Evolutionary conservation across 2,113 vertebrate genomes (phyloP).

Genomic region (Eulacestoma nigropectus): DNA sequence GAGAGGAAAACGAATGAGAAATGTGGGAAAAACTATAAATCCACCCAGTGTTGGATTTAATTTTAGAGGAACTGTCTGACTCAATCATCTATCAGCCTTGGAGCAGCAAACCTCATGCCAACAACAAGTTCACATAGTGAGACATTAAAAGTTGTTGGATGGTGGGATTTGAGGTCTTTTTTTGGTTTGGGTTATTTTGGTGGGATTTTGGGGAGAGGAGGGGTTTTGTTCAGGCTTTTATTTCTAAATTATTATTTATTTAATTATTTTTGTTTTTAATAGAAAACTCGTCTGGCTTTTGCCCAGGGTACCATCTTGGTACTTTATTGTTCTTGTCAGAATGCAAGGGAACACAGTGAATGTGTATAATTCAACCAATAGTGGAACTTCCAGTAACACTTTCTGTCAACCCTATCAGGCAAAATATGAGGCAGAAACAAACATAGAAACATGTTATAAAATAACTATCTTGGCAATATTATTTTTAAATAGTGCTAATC

Average conservation of each 20-base stretch:
- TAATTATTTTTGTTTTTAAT: neutral
- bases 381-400: neutral
- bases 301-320: neutral
- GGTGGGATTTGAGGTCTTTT: neutral
- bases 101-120: neutral
- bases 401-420: neutral
- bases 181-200: neutral
- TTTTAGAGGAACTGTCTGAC: neutral
- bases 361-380: neutral
- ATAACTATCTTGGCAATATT: neutral
- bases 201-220: neutral
- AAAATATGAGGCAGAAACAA: neutral
- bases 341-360: neutral
- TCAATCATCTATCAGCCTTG: neutral
- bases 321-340: neutral
- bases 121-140: neutral
- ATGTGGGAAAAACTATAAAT: constrained; percentile 12
- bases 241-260: neutral
- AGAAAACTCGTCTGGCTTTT: neutral
- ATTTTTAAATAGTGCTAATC: neutral
- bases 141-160: neutral
- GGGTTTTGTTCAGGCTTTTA: neutral
- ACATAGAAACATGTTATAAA: neutral
- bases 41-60: neutral
- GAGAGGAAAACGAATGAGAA: neutral